Percentiles rank a stretch among this genome's conserved stretches.
These are phyloP conservation scores for Aphelocoma californica DNA, from an alignment of 2,797 vertebrate species.

Conservation along the genomic window DNA sequence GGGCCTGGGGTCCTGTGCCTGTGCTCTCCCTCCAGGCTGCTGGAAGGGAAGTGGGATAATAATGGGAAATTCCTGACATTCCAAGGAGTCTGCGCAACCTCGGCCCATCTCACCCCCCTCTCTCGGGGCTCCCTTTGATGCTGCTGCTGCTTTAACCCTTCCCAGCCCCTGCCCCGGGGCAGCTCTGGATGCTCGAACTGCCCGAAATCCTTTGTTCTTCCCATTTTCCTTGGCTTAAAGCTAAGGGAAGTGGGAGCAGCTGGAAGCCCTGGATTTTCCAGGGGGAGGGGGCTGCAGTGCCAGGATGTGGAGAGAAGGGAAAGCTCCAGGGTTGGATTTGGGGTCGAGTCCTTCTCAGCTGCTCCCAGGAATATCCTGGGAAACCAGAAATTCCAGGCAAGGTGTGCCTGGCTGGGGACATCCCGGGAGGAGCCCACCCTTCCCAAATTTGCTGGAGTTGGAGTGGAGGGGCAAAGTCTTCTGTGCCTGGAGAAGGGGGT, in stretches of 20 bases:
- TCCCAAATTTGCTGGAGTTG: not conserved
- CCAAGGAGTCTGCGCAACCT: constrained; percentile 68
- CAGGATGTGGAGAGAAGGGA: too few species aligned
- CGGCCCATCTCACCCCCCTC: constrained; percentile 13
- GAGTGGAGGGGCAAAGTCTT: not conserved
- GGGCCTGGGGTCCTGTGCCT: not conserved
- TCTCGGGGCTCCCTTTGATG: constrained; percentile 33
- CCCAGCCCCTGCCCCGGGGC: not conserved
- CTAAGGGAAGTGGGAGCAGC: not conserved
- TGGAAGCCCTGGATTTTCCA: not conserved
- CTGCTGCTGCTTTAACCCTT: constrained; percentile 46
- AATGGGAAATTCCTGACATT: constrained; percentile 78
- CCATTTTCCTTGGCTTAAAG: accelerated
- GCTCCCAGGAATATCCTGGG: not conserved
- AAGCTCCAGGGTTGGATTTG: not conserved
- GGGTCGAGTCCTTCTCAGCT: not conserved
- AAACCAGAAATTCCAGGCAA: not conserved
- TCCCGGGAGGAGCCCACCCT: not conserved
- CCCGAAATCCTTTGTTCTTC: not conserved
- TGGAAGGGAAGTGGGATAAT: constrained; percentile 66
- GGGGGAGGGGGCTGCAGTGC: not conserved
- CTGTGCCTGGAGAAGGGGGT: not conserved
- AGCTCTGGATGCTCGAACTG: too few species aligned
- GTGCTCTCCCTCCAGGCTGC: not conserved
- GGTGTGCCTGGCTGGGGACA: not conserved